A percentile compares a stretch with the other conserved stretches of the same genome.
Conservation (phyloP, 2,113 vertebrate species). For the Coregonus clupeaformis region DNA sequence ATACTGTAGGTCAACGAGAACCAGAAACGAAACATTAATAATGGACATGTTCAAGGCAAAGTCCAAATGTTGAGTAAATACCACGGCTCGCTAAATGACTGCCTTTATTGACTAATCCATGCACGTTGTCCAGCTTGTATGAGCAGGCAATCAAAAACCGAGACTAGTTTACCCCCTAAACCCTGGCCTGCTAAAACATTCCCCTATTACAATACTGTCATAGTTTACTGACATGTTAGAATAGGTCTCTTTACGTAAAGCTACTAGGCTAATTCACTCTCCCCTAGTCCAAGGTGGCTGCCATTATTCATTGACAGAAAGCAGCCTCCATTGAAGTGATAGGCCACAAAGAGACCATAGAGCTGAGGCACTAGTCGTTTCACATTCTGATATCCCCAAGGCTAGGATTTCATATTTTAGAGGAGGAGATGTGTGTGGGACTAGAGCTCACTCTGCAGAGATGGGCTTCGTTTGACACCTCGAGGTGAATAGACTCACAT, state of each 20-base stretch:
- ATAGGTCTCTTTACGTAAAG: constrained; percentile 18
- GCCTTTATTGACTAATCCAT: constrained; percentile 40
- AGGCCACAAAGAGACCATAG: neutral
- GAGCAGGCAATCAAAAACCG: constrained; percentile 10
- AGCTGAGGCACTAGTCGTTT: neutral
- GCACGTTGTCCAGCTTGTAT: constrained; percentile 18
- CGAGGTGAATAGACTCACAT: constrained; percentile 14
- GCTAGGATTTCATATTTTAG: constrained; percentile 17
- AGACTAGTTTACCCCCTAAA: constrained; percentile 4
- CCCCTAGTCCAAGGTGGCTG: neutral
- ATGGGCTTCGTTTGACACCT: constrained; percentile 1
- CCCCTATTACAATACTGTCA: constrained; percentile 3
- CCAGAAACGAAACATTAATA: constrained; percentile 67
- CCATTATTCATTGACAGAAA: neutral
- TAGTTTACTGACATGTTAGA: constrained; percentile 26
- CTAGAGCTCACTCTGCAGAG: neutral
- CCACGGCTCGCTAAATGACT: constrained; percentile 29
- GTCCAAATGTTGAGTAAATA: constrained; percentile 67
- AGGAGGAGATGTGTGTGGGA: neutral
- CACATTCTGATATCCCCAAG: constrained; percentile 10
- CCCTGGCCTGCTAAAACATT: constrained; percentile 29
- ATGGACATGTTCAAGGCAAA: constrained; percentile 62
- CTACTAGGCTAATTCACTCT: neutral
- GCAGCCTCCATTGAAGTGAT: constrained; percentile 25
- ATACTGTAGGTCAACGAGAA: constrained; percentile 67